Evolutionary conservation across 2,888 invertebrate species (phyloP).

Genomic region (Lycophotia porphyrea): DNA sequence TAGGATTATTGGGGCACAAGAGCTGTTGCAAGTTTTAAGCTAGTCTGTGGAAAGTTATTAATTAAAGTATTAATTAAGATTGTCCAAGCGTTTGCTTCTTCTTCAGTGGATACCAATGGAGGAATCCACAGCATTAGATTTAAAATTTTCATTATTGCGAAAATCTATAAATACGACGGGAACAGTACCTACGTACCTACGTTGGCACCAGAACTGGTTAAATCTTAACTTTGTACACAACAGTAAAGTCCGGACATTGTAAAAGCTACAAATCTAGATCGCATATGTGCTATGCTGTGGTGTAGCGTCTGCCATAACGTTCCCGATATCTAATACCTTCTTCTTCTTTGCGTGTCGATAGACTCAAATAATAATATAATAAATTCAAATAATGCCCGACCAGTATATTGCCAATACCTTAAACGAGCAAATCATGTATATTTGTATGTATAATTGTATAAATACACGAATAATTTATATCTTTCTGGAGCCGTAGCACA

Average conservation of each 20-base stretch:
- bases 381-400: too few species aligned
- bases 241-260: conserved; percentile 13
- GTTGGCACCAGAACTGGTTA: not conserved
- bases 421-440: too few species aligned
- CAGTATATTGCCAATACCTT: too few species aligned
- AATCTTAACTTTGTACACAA: conserved; percentile 16
- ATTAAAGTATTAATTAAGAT: not conserved
- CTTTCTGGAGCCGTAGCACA: too few species aligned
- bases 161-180: not conserved
- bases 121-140: not conserved
- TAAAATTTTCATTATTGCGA: not conserved
- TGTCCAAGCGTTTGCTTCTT: not conserved
- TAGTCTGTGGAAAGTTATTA: not conserved
- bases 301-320: not conserved
- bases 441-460: too few species aligned
- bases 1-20: too few species aligned
- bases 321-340: too few species aligned
- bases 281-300: conserved; percentile 13
- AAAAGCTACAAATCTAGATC: conserved; percentile 17
- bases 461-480: too few species aligned
- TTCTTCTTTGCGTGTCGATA: too few species aligned
- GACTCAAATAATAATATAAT: too few species aligned
- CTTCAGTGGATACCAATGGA: not conserved
- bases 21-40: not conserved
- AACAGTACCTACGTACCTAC: not conserved